These are phyloP conservation scores for Nannoperca australis DNA, from an alignment of 2,797 vertebrate species.

Conservation along the genomic window DNA sequence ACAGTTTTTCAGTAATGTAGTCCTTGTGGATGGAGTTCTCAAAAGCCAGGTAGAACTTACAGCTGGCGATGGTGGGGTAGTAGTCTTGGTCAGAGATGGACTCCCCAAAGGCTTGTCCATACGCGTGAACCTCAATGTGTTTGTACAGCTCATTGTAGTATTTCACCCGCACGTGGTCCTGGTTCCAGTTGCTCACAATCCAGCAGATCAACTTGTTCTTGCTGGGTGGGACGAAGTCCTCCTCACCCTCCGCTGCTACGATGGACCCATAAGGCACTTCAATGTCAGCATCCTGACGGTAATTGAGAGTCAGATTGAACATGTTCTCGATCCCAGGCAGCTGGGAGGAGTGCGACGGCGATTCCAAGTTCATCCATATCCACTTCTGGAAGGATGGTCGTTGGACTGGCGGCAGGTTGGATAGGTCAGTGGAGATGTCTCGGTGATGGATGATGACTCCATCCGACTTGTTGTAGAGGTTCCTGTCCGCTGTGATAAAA, in stretches of 20 bases:
- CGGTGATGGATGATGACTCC: conserved; percentile 96
- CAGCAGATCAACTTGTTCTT: conserved; percentile 97
- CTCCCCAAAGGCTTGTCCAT: conserved; percentile 95
- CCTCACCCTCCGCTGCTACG: conserved; percentile 87
- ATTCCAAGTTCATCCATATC: conserved; percentile 99
- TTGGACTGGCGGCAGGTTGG: conserved; percentile 92
- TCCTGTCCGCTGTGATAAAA: conserved; percentile 93
- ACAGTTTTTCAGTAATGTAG: conserved; percentile 98
- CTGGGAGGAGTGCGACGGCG: conserved; percentile 95
- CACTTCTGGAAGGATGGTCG: conserved; percentile 97
- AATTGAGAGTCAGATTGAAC: conserved; percentile 97
- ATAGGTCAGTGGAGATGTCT: conserved; percentile 94
- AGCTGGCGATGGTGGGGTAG: conserved; percentile 94
- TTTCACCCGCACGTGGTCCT: conserved; percentile 94
- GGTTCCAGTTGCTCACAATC: conserved; percentile 99
- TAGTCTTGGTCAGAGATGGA: conserved; percentile 94
- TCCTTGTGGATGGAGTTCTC: conserved; percentile 99
- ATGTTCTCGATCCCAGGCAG: conserved; percentile 93
- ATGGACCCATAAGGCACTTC: conserved; percentile 98
- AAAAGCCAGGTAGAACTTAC: conserved; percentile 98
- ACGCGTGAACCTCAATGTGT: conserved; percentile 95
- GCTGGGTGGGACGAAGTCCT: conserved; percentile 91
- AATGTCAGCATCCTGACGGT: conserved; percentile 96
- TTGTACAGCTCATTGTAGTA: conserved; percentile 98
- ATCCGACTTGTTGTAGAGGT: conserved; percentile 94